Evolutionary conservation across 2,797 vertebrate species (phyloP).

Genomic region (Schizopygopsis malacanthus): DNA sequence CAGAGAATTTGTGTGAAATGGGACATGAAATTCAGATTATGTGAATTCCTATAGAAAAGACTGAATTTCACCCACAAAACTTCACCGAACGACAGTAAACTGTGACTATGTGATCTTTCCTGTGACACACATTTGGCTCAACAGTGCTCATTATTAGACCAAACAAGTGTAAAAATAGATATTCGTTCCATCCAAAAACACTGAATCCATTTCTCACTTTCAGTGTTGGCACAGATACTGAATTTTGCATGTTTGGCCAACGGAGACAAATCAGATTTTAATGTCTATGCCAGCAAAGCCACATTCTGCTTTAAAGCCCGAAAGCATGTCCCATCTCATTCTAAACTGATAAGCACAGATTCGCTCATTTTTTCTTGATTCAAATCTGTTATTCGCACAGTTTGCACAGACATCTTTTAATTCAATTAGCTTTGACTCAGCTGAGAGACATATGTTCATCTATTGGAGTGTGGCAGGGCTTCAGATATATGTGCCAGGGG

Average conservation of each 20-base stretch:
- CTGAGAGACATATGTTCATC: slow-evolving; percentile 57
- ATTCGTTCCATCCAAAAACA: too few relatives aligned
- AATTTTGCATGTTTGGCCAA: not conserved
- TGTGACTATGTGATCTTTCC: not conserved
- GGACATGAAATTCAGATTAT: not conserved
- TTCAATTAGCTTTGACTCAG: slow-evolving; percentile 58
- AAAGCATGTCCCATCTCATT: not conserved
- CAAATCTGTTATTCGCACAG: slow-evolving; percentile 38
- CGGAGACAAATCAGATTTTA: not conserved
- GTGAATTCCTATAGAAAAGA: not conserved
- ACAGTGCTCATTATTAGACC: not conserved
- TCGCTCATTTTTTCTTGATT: slow-evolving; percentile 7
- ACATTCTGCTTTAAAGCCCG: not conserved
- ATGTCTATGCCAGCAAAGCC: not conserved
- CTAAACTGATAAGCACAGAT: slow-evolving; percentile 14
- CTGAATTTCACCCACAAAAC: not conserved
- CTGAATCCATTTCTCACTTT: not conserved
- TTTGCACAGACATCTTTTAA: slow-evolving; percentile 51
- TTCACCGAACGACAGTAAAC: not conserved
- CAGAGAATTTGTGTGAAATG: not conserved
- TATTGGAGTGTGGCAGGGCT: slow-evolving; percentile 50
- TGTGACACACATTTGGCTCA: not conserved
- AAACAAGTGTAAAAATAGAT: not conserved
- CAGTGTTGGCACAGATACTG: not conserved
- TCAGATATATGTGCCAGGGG: slow-evolving; percentile 50